phyloP scores from a whole-genome alignment of 2,113 vertebrate genomes.

The Oreocharis arfaki region DNA sequence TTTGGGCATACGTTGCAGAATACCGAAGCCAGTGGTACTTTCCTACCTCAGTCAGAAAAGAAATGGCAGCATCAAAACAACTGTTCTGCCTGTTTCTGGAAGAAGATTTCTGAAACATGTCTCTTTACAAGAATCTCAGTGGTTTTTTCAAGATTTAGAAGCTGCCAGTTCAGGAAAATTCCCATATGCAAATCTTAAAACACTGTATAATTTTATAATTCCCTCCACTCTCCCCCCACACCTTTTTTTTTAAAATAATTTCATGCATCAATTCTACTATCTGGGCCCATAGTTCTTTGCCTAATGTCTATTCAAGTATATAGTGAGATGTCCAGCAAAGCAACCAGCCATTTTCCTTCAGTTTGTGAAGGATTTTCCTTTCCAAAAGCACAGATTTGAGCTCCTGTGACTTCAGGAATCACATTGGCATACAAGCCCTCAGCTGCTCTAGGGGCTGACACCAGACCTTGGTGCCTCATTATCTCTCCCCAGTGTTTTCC shows the following conservation, averaged over 20 bases:
- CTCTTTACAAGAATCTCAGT: not conserved
- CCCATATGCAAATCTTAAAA: not conserved
- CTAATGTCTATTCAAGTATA: not conserved
- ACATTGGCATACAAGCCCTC: not conserved
- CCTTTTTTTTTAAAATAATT: too few species aligned
- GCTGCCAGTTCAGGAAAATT: not conserved
- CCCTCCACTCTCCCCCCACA: accelerated
- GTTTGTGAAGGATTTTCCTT: not conserved
- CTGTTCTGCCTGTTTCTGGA: not conserved
- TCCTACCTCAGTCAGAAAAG: not conserved
- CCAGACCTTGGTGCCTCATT: not conserved
- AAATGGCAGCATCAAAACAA: not conserved
- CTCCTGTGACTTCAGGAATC: not conserved
- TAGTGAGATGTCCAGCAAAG: not conserved
- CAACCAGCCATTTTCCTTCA: not conserved
- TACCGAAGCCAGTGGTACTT: not conserved
- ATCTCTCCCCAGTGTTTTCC: not conserved
- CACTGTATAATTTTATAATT: not conserved
- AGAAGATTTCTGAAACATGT: not conserved
- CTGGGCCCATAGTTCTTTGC: not conserved
- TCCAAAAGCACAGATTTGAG: too few species aligned
- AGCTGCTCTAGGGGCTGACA: not conserved
- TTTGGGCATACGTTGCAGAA: not conserved
- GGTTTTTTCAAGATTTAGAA: not conserved
- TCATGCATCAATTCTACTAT: not conserved